phyloP scores from a whole-genome alignment of 2,113 vertebrate genomes.

The Chloebia gouldiae region DNA sequence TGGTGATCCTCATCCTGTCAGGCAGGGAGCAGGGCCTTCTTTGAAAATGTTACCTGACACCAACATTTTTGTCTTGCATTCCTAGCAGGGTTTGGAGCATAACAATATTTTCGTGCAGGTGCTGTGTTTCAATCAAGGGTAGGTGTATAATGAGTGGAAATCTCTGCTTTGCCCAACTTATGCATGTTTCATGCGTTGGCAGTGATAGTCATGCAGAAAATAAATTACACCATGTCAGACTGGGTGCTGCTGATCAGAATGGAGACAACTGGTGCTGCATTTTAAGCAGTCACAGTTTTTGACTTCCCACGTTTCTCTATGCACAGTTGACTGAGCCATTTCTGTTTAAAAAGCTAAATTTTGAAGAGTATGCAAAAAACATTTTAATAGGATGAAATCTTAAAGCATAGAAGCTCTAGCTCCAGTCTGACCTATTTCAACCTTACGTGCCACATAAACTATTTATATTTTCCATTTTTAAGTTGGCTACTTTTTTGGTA shows the following conservation, averaged over 20 bases:
- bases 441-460: background rate
- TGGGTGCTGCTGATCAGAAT: background rate
- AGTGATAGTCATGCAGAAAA: conserved; percentile 35
- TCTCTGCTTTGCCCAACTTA: background rate
- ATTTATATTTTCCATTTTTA: background rate
- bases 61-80: background rate
- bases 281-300: background rate
- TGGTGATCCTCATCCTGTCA: background rate
- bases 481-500: background rate
- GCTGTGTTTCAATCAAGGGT: background rate
- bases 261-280: conserved; percentile 14
- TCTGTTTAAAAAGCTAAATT: background rate
- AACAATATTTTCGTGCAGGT: background rate
- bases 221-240: conserved; percentile 9
- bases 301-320: background rate
- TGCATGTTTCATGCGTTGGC: conserved; percentile 32
- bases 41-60: background rate
- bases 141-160: background rate
- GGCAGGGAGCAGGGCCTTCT: background rate
- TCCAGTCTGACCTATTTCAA: background rate
- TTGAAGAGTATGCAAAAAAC: background rate
- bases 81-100: background rate
- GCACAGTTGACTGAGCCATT: background rate
- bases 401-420: background rate
- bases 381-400: background rate